phyloP scores from a whole-genome alignment of 2,888 invertebrate genomes.

The Trissonchulus latispiculum region DNA sequence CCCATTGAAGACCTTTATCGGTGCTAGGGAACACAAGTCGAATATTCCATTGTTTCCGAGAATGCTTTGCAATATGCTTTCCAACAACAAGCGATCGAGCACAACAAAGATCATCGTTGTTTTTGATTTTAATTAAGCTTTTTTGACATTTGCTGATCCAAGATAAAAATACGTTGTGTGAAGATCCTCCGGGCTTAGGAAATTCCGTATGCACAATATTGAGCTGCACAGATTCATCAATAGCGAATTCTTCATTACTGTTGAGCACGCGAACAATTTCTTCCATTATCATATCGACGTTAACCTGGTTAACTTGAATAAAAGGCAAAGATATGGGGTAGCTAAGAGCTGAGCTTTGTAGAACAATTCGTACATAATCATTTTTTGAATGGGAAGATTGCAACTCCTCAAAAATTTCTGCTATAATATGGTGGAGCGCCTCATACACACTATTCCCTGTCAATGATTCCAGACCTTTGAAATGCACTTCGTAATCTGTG shows the following conservation, averaged over 20 bases:
- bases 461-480: no score
- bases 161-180: not conserved
- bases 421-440: not conserved
- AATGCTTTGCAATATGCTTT: no score
- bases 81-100: no score
- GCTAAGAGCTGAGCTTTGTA: not conserved
- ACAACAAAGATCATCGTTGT: no score
- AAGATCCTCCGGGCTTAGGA: not conserved
- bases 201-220: constrained; percentile 1
- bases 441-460: no score
- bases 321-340: not conserved
- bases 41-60: no score
- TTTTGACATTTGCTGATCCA: no score
- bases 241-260: not conserved
- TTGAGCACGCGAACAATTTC: not conserved
- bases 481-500: no score
- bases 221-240: not conserved
- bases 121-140: no score
- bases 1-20: no score
- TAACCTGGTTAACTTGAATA: not conserved
- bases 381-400: not conserved
- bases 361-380: not conserved
- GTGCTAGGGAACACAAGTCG: no score
- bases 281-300: not conserved
- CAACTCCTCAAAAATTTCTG: not conserved